Conservation (phyloP, 2,113 vertebrate species). For the Phalacrocorax brasilianus region DNA sequence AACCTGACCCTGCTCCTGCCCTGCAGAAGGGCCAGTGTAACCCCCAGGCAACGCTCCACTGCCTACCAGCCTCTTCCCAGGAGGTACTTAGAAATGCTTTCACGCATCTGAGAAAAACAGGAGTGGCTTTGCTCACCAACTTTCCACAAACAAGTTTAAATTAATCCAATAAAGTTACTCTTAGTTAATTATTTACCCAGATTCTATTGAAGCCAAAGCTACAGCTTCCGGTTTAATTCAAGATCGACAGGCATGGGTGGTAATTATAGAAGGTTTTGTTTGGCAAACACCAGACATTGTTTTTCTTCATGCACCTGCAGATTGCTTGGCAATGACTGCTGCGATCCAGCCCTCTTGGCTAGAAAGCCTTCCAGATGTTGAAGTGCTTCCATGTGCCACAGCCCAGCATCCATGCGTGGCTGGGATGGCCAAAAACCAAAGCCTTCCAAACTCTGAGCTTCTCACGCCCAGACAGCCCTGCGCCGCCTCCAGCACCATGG, state of each 20-base stretch:
- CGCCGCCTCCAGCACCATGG: accelerated
- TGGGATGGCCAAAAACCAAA: accelerated
- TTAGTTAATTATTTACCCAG: constrained; percentile 23
- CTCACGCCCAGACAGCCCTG: neutral
- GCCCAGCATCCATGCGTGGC: accelerated
- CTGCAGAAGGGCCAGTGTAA: accelerated
- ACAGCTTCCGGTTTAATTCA: neutral
- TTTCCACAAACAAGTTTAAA: neutral
- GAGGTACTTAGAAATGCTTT: neutral
- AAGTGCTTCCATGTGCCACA: accelerated
- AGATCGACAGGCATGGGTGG: neutral
- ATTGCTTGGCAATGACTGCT: neutral
- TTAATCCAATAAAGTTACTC: neutral
- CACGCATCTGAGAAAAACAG: neutral
- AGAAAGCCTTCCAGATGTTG: neutral
- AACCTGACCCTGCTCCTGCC: neutral
- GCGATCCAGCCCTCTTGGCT: neutral
- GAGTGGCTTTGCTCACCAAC: neutral
- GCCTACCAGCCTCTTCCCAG: neutral
- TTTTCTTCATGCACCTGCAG: neutral
- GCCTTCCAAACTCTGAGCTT: accelerated
- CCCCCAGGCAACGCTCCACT: accelerated
- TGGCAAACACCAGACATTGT: neutral
- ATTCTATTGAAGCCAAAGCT: neutral
- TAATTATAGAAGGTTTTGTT: neutral